Evolutionary conservation across 2,888 invertebrate genomes (phyloP), one percentile per base, ranked within the genome.

Genomic region (Pyrochroa serraticornis): DNA sequence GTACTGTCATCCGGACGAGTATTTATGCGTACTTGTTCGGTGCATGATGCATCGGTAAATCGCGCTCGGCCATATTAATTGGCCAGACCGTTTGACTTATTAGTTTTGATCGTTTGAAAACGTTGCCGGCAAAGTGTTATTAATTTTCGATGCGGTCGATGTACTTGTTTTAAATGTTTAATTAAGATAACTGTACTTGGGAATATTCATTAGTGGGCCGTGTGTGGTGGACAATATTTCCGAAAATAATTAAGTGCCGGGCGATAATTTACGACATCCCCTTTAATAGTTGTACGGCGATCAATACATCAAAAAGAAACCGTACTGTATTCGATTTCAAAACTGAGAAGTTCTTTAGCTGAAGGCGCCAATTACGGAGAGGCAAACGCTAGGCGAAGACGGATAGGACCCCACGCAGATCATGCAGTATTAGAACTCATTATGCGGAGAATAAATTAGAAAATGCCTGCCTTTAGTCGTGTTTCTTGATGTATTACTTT

Each of bases 381-480:
- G 52, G 62, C 62, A 60, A 62, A 50, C 50, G 56, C 55, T 42
- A 59, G 48, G 58, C 58, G 55, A 62, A 64, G 67, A 67, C 65
- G 61, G 65, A 63, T 60, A 49, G 61, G 72, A 70, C 71, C 71
- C 69, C 72, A 71, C 71, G 68, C 71, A 71, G 71, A 69, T 71
- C 66, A 68, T 63, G 63, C 71, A 64, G 66, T 69, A 72, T 73
- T 74, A 74, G 72, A 69, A 71, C 71, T 72, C 68, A 73, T 74
- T 74, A 73, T 71, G 71, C 66, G 62, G 65, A 66, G 67, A 71
- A 72, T 72, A 72, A 73, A 74, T 74, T 72, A 73, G 69, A 73
- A 68, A 67, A 69, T 63, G 68, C 67, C 69, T 62, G 72, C 68
- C 71, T 69, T 66, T 62, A 71, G 71, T 67, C 65, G 68, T 64